Base-by-base conservation (phyloP, 1,140 invertebrate species). In the Camponotus floridanus region DNA sequence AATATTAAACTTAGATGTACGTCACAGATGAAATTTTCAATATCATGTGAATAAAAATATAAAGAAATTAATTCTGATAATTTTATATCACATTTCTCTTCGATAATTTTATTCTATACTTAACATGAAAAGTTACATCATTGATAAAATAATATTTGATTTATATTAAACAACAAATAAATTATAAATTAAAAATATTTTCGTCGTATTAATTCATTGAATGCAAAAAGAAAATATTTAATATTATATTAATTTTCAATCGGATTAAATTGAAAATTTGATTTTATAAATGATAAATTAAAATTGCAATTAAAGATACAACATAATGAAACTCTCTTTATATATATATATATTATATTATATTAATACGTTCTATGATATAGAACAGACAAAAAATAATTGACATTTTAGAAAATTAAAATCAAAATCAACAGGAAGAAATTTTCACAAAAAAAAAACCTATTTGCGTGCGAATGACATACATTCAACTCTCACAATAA, bases 1-100 rank as follows among this genome's bases (percentile, higher is more conserved):
- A 21, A 4, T 65, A 0, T 21, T 73, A 74, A 80, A 79, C 74
- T 86, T 36, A 80, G 9, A 51, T 15, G 6, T 18, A 7, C 26
- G 1, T 26, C 5, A 31, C 13, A 78, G 15, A 55, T 65, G 11
- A 48, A 57, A 1, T 57, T 57, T 18, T 39, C 13, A 6, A 26
- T 42, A 21, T 39, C 13, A 36, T 42, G 5, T 42, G 5, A 62
- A 57, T 18, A 76, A 62, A 11, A 45, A 45, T 42, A n/a, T 62
- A 31, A 33, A 62, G 11, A 48, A 13, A 48, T 13, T 13, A 48
- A 15, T 15, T 51, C 15, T 51, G 48, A 51, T 51, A 51, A 51
- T 51, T 51, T 51, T 51, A 51, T 51, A 15, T 51, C 4, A 15
- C 13, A 48, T 15, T 3, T 48, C 7, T 48, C 4, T 48, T 13